Base-by-base conservation (phyloP, 2,797 vertebrate genomes). In the Picus viridis region DNA sequence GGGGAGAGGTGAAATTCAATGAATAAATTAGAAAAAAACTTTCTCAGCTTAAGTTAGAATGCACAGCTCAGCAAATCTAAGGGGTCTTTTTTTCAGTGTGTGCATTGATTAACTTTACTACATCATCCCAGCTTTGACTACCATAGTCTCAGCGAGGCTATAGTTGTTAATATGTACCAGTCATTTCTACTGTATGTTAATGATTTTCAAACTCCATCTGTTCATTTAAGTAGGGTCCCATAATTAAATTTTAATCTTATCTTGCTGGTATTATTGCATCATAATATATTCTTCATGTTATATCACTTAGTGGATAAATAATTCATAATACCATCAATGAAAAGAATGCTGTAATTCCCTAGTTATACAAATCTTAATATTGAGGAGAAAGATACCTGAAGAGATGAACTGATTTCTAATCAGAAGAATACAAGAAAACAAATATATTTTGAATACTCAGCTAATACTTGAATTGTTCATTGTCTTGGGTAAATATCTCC, bases 11-110 rank as follows among this genome's bases (percentile, higher is more conserved):
- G 64, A 94, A 95, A 95, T 89, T 91, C 85, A 95, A 89, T 94
- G 80, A 96, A 96, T 94, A 96, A 94, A 96, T 97, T 92, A 96
- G 63, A 84, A 90, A 94, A 93, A 92, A 94, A 77, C 30, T 78
- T 94, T 91, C 89, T 78, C 58, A 45, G 22, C 43, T 83, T 59
- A 74, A 69, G 41, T 85, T 77, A 88, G 36, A 92, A 83, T 77
- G 56, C 73, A 86, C 5, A 69, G 70, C 89, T 92, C 85, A 94
- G 83, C 92, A 86, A 74, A 77, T 85, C 80, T 32, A 75, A 34
- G 56, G 24, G 13, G 19, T 14, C 5, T 85, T 10, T 90, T 90
- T 89, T 69, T 67, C 58, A 79, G 43, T 78, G 51, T 10, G 90
- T 64, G 13, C 17, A 24, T 16, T 83, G 70, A 86, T 86, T 92